Conservation (phyloP, 2,888 invertebrate species). For the Drosophila cognata region DNA sequence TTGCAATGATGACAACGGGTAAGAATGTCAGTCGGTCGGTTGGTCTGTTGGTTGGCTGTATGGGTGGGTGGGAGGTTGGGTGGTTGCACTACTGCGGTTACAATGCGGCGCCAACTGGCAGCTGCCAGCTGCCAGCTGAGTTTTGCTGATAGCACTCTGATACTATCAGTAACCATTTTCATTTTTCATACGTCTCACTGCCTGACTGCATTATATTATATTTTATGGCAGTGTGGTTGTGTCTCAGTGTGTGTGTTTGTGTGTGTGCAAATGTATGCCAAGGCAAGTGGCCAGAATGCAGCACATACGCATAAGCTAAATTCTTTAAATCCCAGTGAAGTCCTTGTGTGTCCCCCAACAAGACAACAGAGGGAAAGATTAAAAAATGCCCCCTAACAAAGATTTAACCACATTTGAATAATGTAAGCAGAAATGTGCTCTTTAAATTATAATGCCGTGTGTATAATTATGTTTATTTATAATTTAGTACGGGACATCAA, state of each 20-base stretch:
- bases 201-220: slow-evolving; percentile 58
- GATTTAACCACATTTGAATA: not conserved
- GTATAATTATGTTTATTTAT: not conserved
- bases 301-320: slow-evolving; percentile 60
- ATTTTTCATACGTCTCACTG: slow-evolving; percentile 65
- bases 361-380: not conserved
- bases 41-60: slow-evolving; percentile 3
- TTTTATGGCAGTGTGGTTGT: slow-evolving; percentile 22
- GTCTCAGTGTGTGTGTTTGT: slow-evolving; percentile 15
- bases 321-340: slow-evolving; percentile 58
- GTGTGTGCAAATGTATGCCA: slow-evolving; percentile 58
- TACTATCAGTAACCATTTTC: slow-evolving; percentile 80
- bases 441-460: not conserved
- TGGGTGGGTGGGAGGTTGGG: slow-evolving; percentile 9
- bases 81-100: slow-evolving; percentile 55
- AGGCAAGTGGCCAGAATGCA: slow-evolving; percentile 71
- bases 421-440: not conserved
- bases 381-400: not conserved
- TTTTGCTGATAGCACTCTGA: slow-evolving; percentile 72
- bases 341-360: slow-evolving; percentile 37
- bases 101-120: slow-evolving; percentile 67
- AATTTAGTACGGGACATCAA: not conserved
- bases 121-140: slow-evolving; percentile 57
- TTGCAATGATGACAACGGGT: slow-evolving; percentile 73
- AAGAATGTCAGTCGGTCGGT: slow-evolving; percentile 53